These are phyloP conservation scores for Anguilla pacifica DNA, from an alignment of 2,797 vertebrate species.

Conservation along the genomic window DNA sequence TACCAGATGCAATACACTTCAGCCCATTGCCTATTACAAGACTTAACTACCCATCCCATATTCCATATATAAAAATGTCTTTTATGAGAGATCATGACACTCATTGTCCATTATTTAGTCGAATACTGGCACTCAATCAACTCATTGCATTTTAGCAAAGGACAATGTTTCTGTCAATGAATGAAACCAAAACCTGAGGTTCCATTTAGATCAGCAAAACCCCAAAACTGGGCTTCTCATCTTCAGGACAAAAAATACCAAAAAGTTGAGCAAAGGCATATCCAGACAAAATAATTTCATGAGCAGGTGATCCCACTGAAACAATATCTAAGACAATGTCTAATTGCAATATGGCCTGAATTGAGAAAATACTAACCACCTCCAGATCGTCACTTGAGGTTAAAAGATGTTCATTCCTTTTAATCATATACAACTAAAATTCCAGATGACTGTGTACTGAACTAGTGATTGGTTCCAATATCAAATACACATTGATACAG, in stretches of 20 bases:
- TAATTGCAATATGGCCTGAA: not conserved
- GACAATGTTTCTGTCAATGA: slow-evolving; percentile 52
- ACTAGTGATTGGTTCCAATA: not conserved
- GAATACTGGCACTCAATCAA: not conserved
- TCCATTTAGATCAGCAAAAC: not conserved
- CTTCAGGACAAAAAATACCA: not conserved
- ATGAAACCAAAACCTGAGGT: slow-evolving; percentile 33
- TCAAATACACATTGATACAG: not conserved
- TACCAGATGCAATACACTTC: not conserved
- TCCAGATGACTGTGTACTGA: not conserved
- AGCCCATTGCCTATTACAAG: not conserved
- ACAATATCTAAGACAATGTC: not conserved
- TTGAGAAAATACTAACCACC: not conserved
- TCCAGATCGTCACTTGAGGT: not conserved
- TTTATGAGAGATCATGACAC: not conserved
- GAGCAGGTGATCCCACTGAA: not conserved
- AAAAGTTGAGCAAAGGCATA: not conserved
- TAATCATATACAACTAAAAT: not conserved
- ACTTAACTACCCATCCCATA: not conserved
- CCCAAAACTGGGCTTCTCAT: not conserved
- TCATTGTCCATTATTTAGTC: not conserved
- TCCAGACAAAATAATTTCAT: not conserved
- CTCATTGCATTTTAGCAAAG: slow-evolving; percentile 2
- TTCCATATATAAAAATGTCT: not conserved
- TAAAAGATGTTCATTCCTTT: not conserved